Evolutionary conservation across 1,140 invertebrate species (phyloP).

Genomic region (Aphelenchoides avenae): DNA sequence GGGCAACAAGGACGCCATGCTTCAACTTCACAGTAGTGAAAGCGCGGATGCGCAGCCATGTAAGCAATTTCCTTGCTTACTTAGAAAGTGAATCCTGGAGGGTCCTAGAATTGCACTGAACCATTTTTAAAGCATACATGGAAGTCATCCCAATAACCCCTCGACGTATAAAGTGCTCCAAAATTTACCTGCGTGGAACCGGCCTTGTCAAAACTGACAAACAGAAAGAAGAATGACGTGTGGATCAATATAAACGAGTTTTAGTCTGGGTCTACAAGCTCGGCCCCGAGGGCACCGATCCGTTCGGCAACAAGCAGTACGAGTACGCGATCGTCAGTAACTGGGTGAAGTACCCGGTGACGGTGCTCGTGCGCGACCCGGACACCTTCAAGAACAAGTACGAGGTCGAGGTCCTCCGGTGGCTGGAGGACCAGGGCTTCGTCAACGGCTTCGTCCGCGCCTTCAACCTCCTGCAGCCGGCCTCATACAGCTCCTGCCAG

Average conservation of each 20-base stretch:
- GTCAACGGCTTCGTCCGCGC: conserved; percentile 58
- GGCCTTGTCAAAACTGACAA: too few relatives aligned
- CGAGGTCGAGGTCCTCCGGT: conserved; percentile 55
- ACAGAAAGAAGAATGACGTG: too few relatives aligned
- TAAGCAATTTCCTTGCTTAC: too few relatives aligned
- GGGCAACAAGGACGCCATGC: conserved; percentile 59
- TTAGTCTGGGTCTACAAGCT: conserved; percentile 60
- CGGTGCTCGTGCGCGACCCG: conserved; percentile 56
- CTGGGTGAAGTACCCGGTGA: conserved; percentile 58
- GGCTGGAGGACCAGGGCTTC: conserved; percentile 59
- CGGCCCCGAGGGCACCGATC: conserved; percentile 58
- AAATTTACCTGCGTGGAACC: too few relatives aligned
- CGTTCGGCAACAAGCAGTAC: conserved; percentile 59
- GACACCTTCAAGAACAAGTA: conserved; percentile 58
- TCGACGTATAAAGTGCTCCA: too few relatives aligned
- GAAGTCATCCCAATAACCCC: too few relatives aligned
- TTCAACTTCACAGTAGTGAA: conserved; percentile 58
- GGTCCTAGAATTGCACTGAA: too few relatives aligned
- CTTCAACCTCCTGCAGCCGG: conserved; percentile 58
- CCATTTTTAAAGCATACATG: too few relatives aligned
- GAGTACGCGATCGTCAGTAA: conserved; percentile 58
- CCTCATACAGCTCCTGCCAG: conserved; percentile 52
- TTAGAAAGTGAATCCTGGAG: too few relatives aligned
- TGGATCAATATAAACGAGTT: too few relatives aligned
- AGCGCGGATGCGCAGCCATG: conserved; percentile 57